Base-by-base conservation (phyloP, 2,888 invertebrate genomes). In the Acronicta alni region DNA sequence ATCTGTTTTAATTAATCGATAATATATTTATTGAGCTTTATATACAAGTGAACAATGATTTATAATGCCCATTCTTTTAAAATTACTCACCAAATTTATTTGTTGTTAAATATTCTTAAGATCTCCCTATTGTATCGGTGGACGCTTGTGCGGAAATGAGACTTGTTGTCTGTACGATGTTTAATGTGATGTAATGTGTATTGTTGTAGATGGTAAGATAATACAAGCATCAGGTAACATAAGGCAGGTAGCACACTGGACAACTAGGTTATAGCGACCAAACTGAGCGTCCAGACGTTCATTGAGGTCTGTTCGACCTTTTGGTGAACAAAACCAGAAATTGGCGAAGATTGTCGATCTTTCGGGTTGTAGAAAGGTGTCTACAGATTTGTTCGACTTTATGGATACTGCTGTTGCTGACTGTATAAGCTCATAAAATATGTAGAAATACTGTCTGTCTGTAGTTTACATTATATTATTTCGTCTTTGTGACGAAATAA, bases 151-250 rank as follows among this genome's bases (percentile, higher is more conserved):
- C 48, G 65, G 54, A 66, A 67, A 55, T 26, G 44, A 48, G 57
- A 61, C 51, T 70, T 73, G 57, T 69, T 75, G 68, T 79, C 62
- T 76, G 59, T 77, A 72, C 43, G 72, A 66, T 77, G 72, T 79
- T 75, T 64, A 71, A 68, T 77, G 72, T 71, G 67, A 72, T 70
- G 72, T 79, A 74, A 67, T 38, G 63, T 68, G 67, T 79, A 75
- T 76, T 80, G 72, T 78, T 74, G 49, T 84, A 80, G 72, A 55
- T 67, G 57, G 54, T 82, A 83, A 79, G 67, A 53, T 72, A 71
- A 73, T 65, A 66, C 67, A 62, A 69, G 48, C 56, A 67, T 67
- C 67, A 67, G 59, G 69, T 79, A 66, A 43, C 56, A 4, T 49
- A 42, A 59, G 68, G 54, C 54, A 55, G 60, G 59, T 51, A 47